Conservation (phyloP, 2,797 vertebrate genomes). For the Lophius americanus region DNA sequence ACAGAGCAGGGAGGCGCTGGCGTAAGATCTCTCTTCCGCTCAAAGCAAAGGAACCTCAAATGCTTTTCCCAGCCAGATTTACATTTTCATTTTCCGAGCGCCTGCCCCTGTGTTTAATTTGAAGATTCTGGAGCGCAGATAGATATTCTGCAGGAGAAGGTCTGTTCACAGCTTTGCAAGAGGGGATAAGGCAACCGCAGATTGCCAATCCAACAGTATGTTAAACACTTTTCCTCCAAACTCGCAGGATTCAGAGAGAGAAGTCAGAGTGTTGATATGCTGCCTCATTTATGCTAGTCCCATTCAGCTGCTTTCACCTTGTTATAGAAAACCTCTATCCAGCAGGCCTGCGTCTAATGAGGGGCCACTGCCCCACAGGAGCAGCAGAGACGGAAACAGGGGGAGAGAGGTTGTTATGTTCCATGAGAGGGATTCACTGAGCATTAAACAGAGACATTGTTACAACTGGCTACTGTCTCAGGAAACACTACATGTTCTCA, state of each 20-base stretch:
- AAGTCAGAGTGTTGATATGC: constrained; percentile 73
- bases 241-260: constrained; percentile 69
- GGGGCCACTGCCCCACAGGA: constrained; percentile 72
- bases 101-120: constrained; percentile 80
- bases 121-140: constrained; percentile 76
- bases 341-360: constrained; percentile 82
- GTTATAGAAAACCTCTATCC: constrained; percentile 77
- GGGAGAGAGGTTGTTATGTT: constrained; percentile 76
- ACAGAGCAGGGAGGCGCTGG: constrained; percentile 59
- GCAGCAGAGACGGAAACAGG: constrained; percentile 64
- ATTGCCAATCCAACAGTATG: constrained; percentile 69
- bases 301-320: constrained; percentile 79
- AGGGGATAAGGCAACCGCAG: constrained; percentile 68
- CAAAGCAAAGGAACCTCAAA: constrained; percentile 54
- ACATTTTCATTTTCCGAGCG: constrained; percentile 80
- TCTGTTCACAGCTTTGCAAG: constrained; percentile 67
- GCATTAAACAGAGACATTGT: constrained; percentile 78
- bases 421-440: constrained; percentile 75
- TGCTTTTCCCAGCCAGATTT: constrained; percentile 68
- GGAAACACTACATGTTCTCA: constrained; percentile 65
- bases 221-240: constrained; percentile 72
- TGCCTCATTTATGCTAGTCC: constrained; percentile 72
- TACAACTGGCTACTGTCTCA: constrained; percentile 71
- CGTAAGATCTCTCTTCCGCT: constrained; percentile 56
- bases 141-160: constrained; percentile 66